These are phyloP conservation scores for Apocheima hispidaria DNA, from an alignment of 2,888 invertebrate species.

Conservation along the genomic window DNA sequence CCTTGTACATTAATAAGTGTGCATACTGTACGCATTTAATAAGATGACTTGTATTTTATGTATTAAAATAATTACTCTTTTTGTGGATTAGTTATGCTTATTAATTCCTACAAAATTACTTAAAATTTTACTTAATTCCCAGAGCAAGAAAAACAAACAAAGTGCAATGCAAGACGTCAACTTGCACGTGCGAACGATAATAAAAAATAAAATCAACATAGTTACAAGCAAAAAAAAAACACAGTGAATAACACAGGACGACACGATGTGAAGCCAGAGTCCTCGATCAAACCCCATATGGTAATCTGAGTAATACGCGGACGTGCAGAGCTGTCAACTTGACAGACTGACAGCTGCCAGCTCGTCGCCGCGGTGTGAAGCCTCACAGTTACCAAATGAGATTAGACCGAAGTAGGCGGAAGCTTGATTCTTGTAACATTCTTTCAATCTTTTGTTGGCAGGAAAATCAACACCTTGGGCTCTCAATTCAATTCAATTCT, in stretches of 20 bases:
- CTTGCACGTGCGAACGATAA: conserved; percentile 60
- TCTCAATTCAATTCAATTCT: no score
- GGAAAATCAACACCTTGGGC: no score
- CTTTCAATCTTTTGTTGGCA: background rate
- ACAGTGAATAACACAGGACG: conserved; percentile 74
- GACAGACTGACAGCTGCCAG: conserved; percentile 51
- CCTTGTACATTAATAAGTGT: no score
- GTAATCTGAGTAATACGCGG: conserved; percentile 90
- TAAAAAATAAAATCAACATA: conserved; percentile 34
- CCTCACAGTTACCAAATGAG: conserved; percentile 99
- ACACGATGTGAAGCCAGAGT: conserved; percentile 77
- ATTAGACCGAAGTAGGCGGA: conserved; percentile 91
- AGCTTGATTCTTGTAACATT: conserved; percentile 61
- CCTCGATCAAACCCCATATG: conserved; percentile 93
- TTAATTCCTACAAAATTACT: no score
- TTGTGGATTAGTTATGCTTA: no score
- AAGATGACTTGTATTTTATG: no score
- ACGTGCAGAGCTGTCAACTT: conserved; percentile 50
- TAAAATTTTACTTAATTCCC: no score
- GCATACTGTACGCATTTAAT: background rate
- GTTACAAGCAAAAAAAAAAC: conserved; percentile 60
- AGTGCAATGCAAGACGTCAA: conserved; percentile 70
- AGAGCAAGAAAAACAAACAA: conserved; percentile 48
- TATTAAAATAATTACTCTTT: background rate
- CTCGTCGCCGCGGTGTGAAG: conserved; percentile 65